Conservation (phyloP, 92 coral and sea anemone species). For the Nematostella vectensis region DNA sequence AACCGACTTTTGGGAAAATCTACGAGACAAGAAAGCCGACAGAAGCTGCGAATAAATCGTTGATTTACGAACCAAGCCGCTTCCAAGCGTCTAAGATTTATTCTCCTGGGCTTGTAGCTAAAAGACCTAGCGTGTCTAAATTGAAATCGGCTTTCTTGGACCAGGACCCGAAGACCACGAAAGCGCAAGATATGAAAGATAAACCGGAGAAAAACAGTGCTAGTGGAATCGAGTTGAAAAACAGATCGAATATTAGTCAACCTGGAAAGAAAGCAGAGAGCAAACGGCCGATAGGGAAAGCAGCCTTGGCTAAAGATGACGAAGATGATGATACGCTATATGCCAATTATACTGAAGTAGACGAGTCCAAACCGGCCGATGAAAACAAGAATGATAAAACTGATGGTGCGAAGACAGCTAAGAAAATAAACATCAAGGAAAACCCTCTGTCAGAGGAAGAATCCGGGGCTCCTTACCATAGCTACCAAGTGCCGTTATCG, state of each 20-base stretch:
- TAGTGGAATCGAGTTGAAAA: slow-evolving; percentile 32
- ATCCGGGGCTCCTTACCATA: slow-evolving; percentile 27
- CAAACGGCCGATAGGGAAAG: slow-evolving; percentile 12
- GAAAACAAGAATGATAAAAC: slow-evolving; percentile 44
- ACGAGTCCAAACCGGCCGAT: slow-evolving; percentile 37
- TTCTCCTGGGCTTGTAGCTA: slow-evolving; percentile 15
- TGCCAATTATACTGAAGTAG: slow-evolving; percentile 28
- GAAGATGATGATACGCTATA: slow-evolving; percentile 33
- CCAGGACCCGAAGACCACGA: slow-evolving; percentile 16
- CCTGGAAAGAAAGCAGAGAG: slow-evolving; percentile 25
- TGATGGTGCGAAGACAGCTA: slow-evolving; percentile 39
- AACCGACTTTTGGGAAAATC: slow-evolving; percentile 5
- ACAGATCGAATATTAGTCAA: slow-evolving; percentile 10
- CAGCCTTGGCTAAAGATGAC: slow-evolving; percentile 17
- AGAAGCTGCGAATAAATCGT: slow-evolving; percentile 24
- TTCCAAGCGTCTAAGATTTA: slow-evolving; percentile 16
- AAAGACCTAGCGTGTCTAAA: slow-evolving; percentile 31
- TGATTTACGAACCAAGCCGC: slow-evolving; percentile 17
- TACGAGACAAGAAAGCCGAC: slow-evolving; percentile 9
- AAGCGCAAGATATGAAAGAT: slow-evolving; percentile 25
- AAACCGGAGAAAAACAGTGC: slow-evolving; percentile 28
- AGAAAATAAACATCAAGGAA: slow-evolving; percentile 61
- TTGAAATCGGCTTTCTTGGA: slow-evolving; percentile 41
- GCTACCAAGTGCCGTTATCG: slow-evolving; percentile 70
- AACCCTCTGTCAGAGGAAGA: slow-evolving; percentile 68